Conservation (phyloP, 2,797 vertebrate species). For the Rachycentron canadum region DNA sequence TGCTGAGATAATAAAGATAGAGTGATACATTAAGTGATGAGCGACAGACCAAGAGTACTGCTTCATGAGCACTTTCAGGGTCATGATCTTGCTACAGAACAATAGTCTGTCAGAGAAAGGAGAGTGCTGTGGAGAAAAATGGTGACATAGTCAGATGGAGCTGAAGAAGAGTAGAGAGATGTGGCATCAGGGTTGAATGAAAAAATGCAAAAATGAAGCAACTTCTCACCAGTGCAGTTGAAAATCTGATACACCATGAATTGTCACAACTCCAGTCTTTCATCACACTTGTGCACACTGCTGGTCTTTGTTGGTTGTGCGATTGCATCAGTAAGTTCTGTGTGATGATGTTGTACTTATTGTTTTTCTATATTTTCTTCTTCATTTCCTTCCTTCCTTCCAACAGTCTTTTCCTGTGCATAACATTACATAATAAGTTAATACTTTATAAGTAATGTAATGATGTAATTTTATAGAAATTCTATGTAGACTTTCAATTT, state of each 20-base stretch:
- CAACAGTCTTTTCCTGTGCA: too few relatives aligned
- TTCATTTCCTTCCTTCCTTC: too few relatives aligned
- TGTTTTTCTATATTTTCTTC: background rate
- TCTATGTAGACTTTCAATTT: background rate
- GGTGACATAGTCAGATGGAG: background rate
- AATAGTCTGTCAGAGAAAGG: background rate
- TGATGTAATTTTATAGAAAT: too few relatives aligned
- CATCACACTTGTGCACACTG: conserved; percentile 6
- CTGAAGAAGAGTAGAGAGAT: background rate
- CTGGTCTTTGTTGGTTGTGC: background rate
- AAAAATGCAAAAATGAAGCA: too few relatives aligned
- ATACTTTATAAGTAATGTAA: too few relatives aligned
- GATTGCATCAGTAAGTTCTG: background rate
- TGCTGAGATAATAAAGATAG: conserved; percentile 32
- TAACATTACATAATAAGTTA: too few relatives aligned
- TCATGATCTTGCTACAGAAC: conserved; percentile 25
- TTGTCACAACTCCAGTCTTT: conserved; percentile 2
- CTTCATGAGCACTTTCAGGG: conserved; percentile 31
- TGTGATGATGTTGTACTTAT: background rate
- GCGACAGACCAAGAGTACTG: conserved; percentile 22
- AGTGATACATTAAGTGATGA: conserved; percentile 15
- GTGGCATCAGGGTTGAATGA: background rate
- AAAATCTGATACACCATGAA: background rate
- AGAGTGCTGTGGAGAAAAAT: background rate
- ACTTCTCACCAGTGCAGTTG: background rate